Conservation (phyloP, 1,140 invertebrate species). For the Vanessa atalanta region DNA sequence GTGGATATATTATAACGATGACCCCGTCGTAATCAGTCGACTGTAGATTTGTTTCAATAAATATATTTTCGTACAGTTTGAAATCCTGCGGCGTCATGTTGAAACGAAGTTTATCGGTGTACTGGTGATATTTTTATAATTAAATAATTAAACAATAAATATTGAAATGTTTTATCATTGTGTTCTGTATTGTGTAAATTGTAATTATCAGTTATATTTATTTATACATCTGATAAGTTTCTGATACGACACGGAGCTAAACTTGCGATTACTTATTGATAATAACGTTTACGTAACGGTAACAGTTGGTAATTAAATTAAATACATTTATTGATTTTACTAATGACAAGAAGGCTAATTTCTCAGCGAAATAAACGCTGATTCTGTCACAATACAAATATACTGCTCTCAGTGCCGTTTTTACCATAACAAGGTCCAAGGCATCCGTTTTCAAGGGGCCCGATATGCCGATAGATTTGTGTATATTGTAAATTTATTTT, state of each 20-base stretch:
- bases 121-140: neutral
- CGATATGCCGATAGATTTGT: too few relatives aligned
- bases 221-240: neutral
- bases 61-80: conserved; percentile 71
- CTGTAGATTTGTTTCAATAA: conserved; percentile 69
- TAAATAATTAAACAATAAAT: neutral
- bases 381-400: too few relatives aligned
- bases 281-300: neutral
- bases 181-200: conserved; percentile 8
- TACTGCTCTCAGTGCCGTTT: too few relatives aligned
- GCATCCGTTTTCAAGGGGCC: too few relatives aligned
- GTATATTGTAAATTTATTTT: too few relatives aligned
- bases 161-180: neutral
- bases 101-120: too few relatives aligned
- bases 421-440: too few relatives aligned
- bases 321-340: too few relatives aligned
- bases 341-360: too few relatives aligned
- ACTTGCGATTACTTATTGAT: conserved; percentile 17
- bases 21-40: conserved; percentile 78
- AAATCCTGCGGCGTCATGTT: conserved; percentile 46
- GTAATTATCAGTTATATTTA: neutral
- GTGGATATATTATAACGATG: conserved; percentile 73
- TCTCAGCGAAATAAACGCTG: too few relatives aligned
- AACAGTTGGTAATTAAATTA: too few relatives aligned
- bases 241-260: neutral